Evolutionary conservation across 2,797 vertebrate species (phyloP).

Genomic region (Micropoecilia bifurca): DNA sequence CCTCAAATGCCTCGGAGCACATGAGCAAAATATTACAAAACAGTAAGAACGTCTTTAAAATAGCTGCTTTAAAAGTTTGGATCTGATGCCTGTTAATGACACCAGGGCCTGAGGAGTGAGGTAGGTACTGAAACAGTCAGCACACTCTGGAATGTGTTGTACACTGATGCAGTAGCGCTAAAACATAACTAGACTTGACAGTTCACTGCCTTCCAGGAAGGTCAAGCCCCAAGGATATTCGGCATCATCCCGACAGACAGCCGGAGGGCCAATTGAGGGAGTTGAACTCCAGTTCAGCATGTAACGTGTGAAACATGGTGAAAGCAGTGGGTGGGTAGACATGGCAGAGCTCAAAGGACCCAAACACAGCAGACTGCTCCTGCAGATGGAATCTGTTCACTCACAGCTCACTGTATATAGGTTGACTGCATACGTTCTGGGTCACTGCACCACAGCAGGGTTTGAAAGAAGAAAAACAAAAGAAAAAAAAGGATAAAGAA

Average conservation of each 20-base stretch:
- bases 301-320: constrained; percentile 61
- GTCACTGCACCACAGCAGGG: constrained; percentile 61
- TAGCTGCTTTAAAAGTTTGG: constrained; percentile 74
- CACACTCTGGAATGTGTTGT: constrained; percentile 54
- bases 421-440: constrained; percentile 67
- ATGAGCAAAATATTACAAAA: constrained; percentile 41
- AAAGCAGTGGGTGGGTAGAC: constrained; percentile 53
- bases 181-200: constrained; percentile 73
- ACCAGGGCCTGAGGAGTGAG: constrained; percentile 60
- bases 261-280: constrained; percentile 61
- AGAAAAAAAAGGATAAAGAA: constrained; percentile 55
- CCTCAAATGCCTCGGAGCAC: constrained; percentile 21
- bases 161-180: constrained; percentile 59
- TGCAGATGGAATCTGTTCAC: constrained; percentile 71
- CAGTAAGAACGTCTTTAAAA: constrained; percentile 22
- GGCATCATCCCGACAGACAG: constrained; percentile 52
- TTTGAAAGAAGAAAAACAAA: constrained; percentile 61
- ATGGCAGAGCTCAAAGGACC: constrained; percentile 57
- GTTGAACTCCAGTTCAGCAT: constrained; percentile 68
- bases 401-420: constrained; percentile 71
- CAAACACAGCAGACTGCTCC: constrained; percentile 55
- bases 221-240: constrained; percentile 71
- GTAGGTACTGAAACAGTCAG: constrained; percentile 70
- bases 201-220: constrained; percentile 72
- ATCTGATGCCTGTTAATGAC: constrained; percentile 67